Base-by-base conservation (phyloP, 2,888 invertebrate species). In the Dilophus febrilis region DNA sequence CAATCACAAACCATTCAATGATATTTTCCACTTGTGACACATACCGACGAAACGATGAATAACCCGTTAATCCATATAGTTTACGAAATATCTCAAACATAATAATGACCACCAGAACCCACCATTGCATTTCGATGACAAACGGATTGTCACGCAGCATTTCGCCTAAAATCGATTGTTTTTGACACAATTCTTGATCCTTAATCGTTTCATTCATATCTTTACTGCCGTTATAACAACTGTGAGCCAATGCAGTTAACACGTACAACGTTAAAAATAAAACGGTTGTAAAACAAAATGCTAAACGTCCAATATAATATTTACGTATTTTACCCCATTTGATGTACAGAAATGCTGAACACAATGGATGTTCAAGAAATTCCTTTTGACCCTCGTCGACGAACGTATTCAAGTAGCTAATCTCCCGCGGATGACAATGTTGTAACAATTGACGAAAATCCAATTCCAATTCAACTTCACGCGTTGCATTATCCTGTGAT, bases 251-350 rank as follows among this genome's bases (percentile, higher is more conserved):
- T 2, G 83, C 84, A 4, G 82, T 84, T 52, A 85, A 64, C 12
- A 85, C 84, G 57, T 85, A 86, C 8, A 82, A 58, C 1, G 84
- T 84, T n/a, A 86, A 66, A 47, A 83, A 78, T 40, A 84, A 57
- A 42, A 86, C 80, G 54, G 84, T 86, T 42, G 81, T 71, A 45
- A 82, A 75, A 57, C 83, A 84, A 50, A 85, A 72, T 45, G 84
- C 68, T 48, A 86, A 65, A 40, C 85, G 67, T 1, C 79, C 83
- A 12, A 85, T 77, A 53, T 87, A 87, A 54, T 85, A 88, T 61
- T 85, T 85, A 22, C 86, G 70, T 47, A 88, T 86, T 58, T 87
- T 85, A 51, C 84, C 82, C 88, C 88, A 88, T 56, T 88, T 88
- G 38, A 88, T 72, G 54, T 86, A 77, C 1, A 88, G 65, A 54